Evolutionary conservation across 2,888 invertebrate genomes (phyloP).

Genomic region (Thecophora atra): DNA sequence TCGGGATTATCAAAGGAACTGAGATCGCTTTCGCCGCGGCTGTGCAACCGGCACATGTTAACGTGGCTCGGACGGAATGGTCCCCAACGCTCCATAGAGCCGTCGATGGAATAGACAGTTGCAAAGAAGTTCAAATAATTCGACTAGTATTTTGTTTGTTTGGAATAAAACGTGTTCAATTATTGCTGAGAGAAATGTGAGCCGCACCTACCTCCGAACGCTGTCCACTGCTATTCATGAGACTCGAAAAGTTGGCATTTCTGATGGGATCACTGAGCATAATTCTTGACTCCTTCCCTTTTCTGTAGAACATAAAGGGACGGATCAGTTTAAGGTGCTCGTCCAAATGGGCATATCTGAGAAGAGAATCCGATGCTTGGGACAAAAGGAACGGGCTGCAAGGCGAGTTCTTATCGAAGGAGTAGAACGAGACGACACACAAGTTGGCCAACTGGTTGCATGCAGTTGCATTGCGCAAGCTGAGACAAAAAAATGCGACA

Average conservation of each 20-base stretch:
- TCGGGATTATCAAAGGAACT: conserved; percentile 10
- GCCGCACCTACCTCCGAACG: conserved; percentile 20
- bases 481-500: conserved; percentile 62
- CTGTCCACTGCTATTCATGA: neutral
- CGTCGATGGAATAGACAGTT: conserved; percentile 53
- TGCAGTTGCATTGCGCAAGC: conserved; percentile 67
- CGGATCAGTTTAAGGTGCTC: conserved; percentile 55
- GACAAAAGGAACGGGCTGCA: conserved; percentile 64
- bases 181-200: neutral
- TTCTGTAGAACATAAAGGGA: conserved; percentile 63
- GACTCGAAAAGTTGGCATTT: conserved; percentile 27
- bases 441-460: conserved; percentile 76
- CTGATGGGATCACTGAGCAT: conserved; percentile 46
- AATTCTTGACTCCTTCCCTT: conserved; percentile 53
- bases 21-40: neutral
- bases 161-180: conserved; percentile 4
- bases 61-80: conserved; percentile 52
- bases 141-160: conserved; percentile 27
- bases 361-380: conserved; percentile 60
- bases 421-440: conserved; percentile 71
- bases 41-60: conserved; percentile 54
- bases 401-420: conserved; percentile 67
- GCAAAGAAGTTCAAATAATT: conserved; percentile 50
- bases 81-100: conserved; percentile 56
- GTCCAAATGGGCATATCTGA: conserved; percentile 57